Evolutionary conservation across 1,140 invertebrate species (phyloP).

Genomic region (Ylistrum balloti): DNA sequence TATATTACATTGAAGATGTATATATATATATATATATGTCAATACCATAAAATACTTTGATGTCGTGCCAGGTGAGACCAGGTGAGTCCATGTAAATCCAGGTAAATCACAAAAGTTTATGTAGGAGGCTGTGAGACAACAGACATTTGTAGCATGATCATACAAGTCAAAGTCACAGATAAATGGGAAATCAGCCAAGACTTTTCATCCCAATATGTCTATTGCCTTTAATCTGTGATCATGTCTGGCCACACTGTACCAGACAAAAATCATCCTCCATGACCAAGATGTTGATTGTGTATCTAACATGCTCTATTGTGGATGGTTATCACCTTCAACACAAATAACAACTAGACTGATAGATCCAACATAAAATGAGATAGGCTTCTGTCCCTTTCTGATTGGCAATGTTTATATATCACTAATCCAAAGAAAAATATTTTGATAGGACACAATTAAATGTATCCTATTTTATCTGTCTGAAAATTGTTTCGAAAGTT

Average conservation of each 20-base stretch:
- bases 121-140: neutral
- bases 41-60: constrained; percentile 22
- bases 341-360: neutral
- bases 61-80: neutral
- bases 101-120: constrained; percentile 2
- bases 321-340: neutral
- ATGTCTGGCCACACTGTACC: neutral
- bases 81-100: neutral
- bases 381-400: neutral
- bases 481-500: too few relatives aligned
- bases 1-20: neutral
- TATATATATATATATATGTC: neutral
- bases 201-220: neutral
- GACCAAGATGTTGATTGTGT: neutral
- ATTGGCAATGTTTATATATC: too few relatives aligned
- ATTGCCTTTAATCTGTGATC: neutral
- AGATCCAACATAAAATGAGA: neutral
- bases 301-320: neutral
- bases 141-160: neutral
- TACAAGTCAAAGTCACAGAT: neutral
- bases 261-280: neutral
- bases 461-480: too few relatives aligned
- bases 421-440: too few relatives aligned
- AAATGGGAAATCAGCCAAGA: neutral
- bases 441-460: too few relatives aligned